Base-by-base conservation (phyloP, 2,888 invertebrate species). In the Chymomyza fuscimana region DNA sequence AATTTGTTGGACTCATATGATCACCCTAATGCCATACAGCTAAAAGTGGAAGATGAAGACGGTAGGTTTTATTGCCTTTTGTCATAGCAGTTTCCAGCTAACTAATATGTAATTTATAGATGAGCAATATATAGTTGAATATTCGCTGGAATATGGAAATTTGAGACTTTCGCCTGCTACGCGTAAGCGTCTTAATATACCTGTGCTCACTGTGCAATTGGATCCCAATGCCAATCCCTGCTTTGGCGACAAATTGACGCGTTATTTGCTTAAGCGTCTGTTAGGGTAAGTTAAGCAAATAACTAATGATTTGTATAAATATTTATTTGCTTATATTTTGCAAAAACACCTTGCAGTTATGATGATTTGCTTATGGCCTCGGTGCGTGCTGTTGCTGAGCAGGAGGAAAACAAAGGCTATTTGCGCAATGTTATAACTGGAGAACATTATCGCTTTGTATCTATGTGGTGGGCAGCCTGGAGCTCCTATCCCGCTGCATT, bases 401-500 rank as follows among this genome's bases (percentile, higher is more conserved):
- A 97, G 81, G 98, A 99, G 90, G 97, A 98, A 83, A 98, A 98
- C 92, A 98, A 98, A 92, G 99, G 99, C 16, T 97, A 96, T 92
- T 93, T 97, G 63, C 97, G 99, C 87, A 99, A 99, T 92, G 98
- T 99, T 61, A 97, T 99, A 68, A 98, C 98, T 15, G 99, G 99
- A 15, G 99, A 99, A 90, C 99, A 99, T 91, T 99, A 98, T 92
- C 95, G 98, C 72, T 99, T 99, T 92, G 98, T 99, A 63, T 97
- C 97, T 82, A 97, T 98, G 95, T 96, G 98, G 96, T 97, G 96
- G 96, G 98, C 98, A 93, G 97, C 98, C 0, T 95, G 98, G 88
- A 96, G 96, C 75, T 97, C 98, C 0, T 99, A 99, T 92, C 94
- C 99, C 64, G 97, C 98, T 10, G 99, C 99, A 0, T 96, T 98